These are phyloP conservation scores for Drosophila baimaii DNA, from an alignment of 1,140 invertebrate genomes.

Conservation along the genomic window DNA sequence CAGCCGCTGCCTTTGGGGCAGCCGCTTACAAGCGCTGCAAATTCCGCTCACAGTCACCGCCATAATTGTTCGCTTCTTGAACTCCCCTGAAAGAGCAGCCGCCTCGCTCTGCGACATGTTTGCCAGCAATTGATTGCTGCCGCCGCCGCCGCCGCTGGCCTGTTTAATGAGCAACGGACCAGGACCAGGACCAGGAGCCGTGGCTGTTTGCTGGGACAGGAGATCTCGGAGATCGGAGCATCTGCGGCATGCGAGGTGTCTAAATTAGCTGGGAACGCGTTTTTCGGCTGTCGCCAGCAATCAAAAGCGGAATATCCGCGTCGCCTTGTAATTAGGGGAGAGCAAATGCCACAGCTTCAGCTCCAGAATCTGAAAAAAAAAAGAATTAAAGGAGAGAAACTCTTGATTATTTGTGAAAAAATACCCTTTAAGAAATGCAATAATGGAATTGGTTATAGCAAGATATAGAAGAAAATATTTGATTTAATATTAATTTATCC, in stretches of 20 bases:
- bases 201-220: background rate
- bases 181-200: constrained; percentile 2
- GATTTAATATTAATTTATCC: background rate
- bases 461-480: background rate
- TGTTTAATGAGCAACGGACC: constrained; percentile 64
- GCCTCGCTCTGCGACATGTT: constrained; percentile 47
- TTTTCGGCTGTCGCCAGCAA: constrained; percentile 71
- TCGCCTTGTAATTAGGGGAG: constrained; percentile 69
- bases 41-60: constrained; percentile 73
- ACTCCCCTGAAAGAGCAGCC: constrained; percentile 16
- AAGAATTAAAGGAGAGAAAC: background rate
- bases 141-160: constrained; percentile 35
- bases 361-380: constrained; percentile 12
- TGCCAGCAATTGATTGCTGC: constrained; percentile 68
- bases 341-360: constrained; percentile 47
- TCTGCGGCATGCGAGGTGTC: constrained; percentile 79
- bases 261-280: constrained; percentile 83
- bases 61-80: constrained; percentile 70
- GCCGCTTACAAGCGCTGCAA: constrained; percentile 77
- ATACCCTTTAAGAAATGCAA: background rate
- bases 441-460: background rate
- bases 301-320: constrained; percentile 71
- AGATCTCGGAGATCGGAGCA: constrained; percentile 26
- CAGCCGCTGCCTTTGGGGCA: constrained; percentile 64
- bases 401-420: background rate